Base-by-base conservation (phyloP, 53 echinoderm and acorn worm genomes). In the Luidia sarsii region DNA sequence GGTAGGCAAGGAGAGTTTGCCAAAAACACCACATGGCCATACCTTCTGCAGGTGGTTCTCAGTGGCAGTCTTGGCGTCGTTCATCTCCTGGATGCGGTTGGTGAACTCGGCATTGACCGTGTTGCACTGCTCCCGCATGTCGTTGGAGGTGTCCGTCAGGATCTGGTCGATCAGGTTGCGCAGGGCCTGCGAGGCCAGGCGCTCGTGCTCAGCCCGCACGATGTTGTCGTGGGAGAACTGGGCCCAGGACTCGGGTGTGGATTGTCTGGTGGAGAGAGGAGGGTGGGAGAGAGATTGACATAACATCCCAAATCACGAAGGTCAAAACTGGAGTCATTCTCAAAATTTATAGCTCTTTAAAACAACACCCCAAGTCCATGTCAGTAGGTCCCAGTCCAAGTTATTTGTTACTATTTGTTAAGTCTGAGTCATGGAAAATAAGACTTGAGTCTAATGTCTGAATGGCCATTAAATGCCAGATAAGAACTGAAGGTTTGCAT, bases 111-210 rank as follows among this genome's bases (percentile, higher is more conserved):
- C 89, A 68, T 97, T 92, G 71, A 97, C 97, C 1, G 97, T 97
- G 91, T 97, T 97, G 62, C 97, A 93, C 36, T 93, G 93, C 51
- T 97, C 97, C 20, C 97, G 75, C 97, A 97, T 97, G 62, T 97
- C 97, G 48, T 97, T 97, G 46, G 97, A 93, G 7, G 97, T 97
- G 71, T 97, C 97, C 1, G 97, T 97, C 18, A 93, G 80, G 71
- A 93, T 93, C 83, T 93, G 90, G 63, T 97, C 97, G 3, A 97
- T 97, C 53, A 97, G 87, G 66, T 97, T 97, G 37, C 93, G 71
- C n/a, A 93, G 89, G 61, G 91, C 87, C 82, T 92, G 92, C 25
- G 97, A 97, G 18, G 91, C 91, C 50, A 97, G 80, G 10, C 91
- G 75, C 80, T 97, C 97, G 36, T 93, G 93, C 81, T 97, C 97